These are phyloP conservation scores for Cetonia aurata DNA, from an alignment of 2,888 invertebrate genomes.

Conservation along the genomic window DNA sequence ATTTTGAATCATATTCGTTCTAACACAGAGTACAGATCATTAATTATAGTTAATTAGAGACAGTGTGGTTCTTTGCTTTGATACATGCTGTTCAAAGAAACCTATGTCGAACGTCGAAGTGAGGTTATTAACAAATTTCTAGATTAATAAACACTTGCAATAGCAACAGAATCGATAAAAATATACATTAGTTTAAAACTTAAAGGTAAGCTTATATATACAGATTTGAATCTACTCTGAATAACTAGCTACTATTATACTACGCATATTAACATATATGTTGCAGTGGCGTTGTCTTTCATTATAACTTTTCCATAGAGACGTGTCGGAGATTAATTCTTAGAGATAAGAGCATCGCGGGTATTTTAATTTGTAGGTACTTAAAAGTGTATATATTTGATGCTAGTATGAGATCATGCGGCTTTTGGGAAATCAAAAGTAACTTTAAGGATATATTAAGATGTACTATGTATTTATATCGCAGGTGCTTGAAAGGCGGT, in stretches of 20 bases:
- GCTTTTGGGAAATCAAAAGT: no score
- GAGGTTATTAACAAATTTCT: neutral
- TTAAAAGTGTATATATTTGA: no score
- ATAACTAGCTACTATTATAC: no score
- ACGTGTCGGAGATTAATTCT: conserved; percentile 11
- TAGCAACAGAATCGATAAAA: no score
- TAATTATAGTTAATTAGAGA: conserved; percentile 30
- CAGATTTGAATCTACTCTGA: no score
- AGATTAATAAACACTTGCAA: no score
- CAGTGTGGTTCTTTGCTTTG: neutral
- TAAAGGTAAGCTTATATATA: no score
- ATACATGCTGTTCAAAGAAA: conserved; percentile 9
- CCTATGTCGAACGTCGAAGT: neutral
- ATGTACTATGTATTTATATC: no score
- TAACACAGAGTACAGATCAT: conserved; percentile 12
- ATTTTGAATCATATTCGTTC: conserved; percentile 12
- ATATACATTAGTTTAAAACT: no score
- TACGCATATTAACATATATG: neutral
- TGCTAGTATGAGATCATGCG: no score
- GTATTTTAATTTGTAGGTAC: conserved; percentile 11
- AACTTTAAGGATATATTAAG: no score
- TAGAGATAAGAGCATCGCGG: conserved; percentile 10
- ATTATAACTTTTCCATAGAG: conserved; percentile 1
- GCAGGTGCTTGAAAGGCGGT: no score
- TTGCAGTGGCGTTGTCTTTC: conserved; percentile 7